Conservation (phyloP, 2,113 vertebrate species). For the Laticauda colubrina region DNA sequence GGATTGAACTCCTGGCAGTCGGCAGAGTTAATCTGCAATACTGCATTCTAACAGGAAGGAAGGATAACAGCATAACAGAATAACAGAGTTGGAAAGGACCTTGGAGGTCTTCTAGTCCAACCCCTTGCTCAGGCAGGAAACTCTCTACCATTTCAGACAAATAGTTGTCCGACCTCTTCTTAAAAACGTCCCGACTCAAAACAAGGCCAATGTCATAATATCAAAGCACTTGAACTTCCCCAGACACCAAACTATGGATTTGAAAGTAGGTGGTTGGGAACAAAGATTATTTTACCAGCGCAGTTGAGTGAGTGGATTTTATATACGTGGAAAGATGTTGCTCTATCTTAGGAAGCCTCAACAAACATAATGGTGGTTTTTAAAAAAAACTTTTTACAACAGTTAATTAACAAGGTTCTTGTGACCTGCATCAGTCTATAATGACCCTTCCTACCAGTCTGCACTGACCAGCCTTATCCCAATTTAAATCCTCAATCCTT, state of each 20-base stretch:
- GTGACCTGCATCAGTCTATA: not conserved
- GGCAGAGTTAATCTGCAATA: too few relatives aligned
- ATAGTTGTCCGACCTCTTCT: not conserved
- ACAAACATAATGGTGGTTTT: not conserved
- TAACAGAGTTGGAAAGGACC: not conserved
- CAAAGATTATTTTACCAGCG: not conserved
- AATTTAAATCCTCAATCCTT: not conserved
- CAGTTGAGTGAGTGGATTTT: not conserved
- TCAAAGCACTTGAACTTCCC: not conserved
- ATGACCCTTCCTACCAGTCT: not conserved
- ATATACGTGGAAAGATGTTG: not conserved
- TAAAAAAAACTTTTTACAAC: not conserved
- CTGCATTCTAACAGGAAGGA: too few relatives aligned
- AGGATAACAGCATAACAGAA: not conserved
- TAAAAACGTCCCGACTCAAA: not conserved
- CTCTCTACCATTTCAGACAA: not conserved
- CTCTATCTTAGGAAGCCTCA: not conserved
- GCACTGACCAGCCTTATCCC: not conserved
- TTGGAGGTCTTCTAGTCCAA: too few relatives aligned
- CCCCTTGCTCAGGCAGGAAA: not conserved
- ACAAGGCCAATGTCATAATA: not conserved
- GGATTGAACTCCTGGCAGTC: too few relatives aligned
- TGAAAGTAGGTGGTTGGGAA: not conserved
- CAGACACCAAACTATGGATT: not conserved
- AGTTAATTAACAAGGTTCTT: not conserved